phyloP scores from a whole-genome alignment of 2,113 vertebrate species.

The Turdus rufiventris region DNA sequence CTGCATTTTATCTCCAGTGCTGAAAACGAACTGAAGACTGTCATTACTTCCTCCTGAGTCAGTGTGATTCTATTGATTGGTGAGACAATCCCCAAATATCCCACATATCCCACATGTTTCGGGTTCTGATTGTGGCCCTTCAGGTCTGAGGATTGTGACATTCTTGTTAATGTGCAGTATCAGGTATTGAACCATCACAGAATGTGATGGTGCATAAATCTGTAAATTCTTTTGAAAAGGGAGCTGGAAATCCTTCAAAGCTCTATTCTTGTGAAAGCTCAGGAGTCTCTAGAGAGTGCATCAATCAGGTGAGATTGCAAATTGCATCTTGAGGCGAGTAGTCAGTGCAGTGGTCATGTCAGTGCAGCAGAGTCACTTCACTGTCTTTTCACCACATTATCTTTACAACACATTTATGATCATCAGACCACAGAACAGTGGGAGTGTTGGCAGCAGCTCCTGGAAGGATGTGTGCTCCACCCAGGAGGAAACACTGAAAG shows the following conservation, averaged over 20 bases:
- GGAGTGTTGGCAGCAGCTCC: not conserved
- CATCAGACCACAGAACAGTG: not conserved
- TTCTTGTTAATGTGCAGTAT: not conserved
- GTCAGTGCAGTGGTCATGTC: not conserved
- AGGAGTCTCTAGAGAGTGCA: not conserved
- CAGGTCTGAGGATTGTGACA: not conserved
- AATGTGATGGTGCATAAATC: not conserved
- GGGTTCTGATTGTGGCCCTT: not conserved
- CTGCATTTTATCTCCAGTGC: not conserved
- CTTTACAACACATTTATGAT: not conserved
- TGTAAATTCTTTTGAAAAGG: not conserved
- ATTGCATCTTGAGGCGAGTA: not conserved
- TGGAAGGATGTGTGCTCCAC: constrained; percentile 12
- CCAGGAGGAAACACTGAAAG: not conserved
- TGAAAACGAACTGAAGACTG: not conserved
- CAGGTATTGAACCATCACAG: not conserved
- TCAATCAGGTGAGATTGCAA: not conserved
- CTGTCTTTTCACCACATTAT: not conserved
- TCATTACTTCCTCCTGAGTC: not conserved
- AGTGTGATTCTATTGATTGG: not conserved
- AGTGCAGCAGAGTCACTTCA: not conserved
- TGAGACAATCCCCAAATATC: not conserved
- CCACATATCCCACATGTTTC: not conserved
- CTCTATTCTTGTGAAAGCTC: not conserved
- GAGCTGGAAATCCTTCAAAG: not conserved